Conservation (phyloP, 1,140 invertebrate genomes). For the Sitobion miscanthi region DNA sequence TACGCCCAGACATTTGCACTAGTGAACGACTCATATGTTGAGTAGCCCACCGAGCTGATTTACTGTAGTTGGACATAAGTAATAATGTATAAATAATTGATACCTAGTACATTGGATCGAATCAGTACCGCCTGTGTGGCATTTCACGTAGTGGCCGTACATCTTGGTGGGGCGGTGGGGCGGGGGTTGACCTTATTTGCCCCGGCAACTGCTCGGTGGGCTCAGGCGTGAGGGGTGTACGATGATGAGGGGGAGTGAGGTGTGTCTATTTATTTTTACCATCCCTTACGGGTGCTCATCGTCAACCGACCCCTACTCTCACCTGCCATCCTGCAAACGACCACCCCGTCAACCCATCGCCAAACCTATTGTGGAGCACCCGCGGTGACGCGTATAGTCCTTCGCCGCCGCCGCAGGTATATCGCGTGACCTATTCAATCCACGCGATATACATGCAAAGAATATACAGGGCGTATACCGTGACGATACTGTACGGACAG, state of each 20-base stretch:
- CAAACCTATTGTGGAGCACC: not conserved
- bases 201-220: not conserved
- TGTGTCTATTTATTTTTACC: constrained; percentile 34
- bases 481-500: not conserved
- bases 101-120: not conserved
- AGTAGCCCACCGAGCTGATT: too few species aligned
- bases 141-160: not conserved
- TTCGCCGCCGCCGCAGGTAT: not conserved
- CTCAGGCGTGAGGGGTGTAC: not conserved
- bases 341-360: not conserved
- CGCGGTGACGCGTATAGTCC: constrained; percentile 20
- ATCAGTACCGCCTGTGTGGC: not conserved
- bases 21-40: too few species aligned
- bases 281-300: not conserved
- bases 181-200: constrained; percentile 26
- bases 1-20: too few species aligned
- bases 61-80: too few species aligned
- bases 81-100: not conserved
- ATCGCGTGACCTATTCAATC: constrained; percentile 50
- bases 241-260: not conserved
- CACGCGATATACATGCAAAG: not conserved
- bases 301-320: not conserved
- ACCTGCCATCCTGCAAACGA: not conserved
- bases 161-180: too few species aligned
- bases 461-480: not conserved